These are phyloP conservation scores for Colius striatus DNA, from an alignment of 2,113 vertebrate genomes.

Conservation along the genomic window DNA sequence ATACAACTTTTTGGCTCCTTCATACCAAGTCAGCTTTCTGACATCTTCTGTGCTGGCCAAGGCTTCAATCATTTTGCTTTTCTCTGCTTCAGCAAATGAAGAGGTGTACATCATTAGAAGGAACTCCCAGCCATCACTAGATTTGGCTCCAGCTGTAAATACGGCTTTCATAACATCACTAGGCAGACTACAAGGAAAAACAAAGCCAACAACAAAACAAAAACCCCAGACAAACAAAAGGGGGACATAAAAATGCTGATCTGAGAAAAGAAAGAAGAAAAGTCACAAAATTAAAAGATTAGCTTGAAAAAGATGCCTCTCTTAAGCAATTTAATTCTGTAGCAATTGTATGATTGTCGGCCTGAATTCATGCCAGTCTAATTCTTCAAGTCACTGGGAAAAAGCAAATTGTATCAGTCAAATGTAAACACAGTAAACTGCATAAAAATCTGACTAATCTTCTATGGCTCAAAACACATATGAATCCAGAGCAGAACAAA, in stretches of 20 bases:
- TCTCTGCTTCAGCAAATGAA: conserved; percentile 82
- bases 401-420: neutral
- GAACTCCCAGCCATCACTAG: conserved; percentile 78
- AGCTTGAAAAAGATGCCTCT: neutral
- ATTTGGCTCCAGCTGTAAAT: conserved; percentile 86
- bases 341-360: neutral
- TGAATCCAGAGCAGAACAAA: neutral
- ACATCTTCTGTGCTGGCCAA: conserved; percentile 86
- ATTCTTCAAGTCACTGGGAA: neutral
- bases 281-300: neutral
- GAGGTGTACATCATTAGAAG: conserved; percentile 75
- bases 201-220: neutral
- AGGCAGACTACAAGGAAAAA: conserved; percentile 80
- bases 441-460: neutral
- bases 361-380: neutral
- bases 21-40: conserved; percentile 84
- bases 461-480: neutral
- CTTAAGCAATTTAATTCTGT: neutral
- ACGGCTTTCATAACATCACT: conserved; percentile 86
- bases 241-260: neutral
- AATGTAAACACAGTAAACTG: neutral
- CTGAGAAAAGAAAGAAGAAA: conserved; percentile 12
- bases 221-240: neutral
- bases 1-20: neutral
- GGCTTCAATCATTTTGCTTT: conserved; percentile 86